Evolutionary conservation across 2,888 invertebrate species (phyloP).

Genomic region (Agrenia bidenticulata): DNA sequence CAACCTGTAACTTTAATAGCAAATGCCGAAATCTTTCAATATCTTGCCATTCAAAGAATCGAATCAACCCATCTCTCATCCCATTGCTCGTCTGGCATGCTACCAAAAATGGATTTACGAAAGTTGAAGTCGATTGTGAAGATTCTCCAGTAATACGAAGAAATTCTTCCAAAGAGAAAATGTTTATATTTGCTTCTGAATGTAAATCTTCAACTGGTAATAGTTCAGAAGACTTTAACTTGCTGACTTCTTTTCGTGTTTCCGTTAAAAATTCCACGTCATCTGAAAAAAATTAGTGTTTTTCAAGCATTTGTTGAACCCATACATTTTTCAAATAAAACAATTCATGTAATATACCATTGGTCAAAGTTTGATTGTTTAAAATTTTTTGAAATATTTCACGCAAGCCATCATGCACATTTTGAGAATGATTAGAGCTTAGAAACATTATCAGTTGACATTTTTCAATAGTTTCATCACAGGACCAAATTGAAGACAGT

Average conservation of each 20-base stretch:
- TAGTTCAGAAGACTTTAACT: background rate
- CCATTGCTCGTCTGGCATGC: slow-evolving; percentile 2
- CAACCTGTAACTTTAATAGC: slow-evolving; percentile 29
- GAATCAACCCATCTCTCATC: background rate
- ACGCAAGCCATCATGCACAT: background rate
- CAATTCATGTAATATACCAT: background rate
- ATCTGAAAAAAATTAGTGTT: slow-evolving; percentile 7
- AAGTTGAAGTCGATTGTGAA: slow-evolving; percentile 21
- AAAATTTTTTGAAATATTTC: background rate
- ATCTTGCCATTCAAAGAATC: slow-evolving; percentile 46
- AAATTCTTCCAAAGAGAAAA: slow-evolving; percentile 20
- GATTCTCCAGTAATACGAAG: slow-evolving; percentile 23
- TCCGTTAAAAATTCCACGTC: background rate
- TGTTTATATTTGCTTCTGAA: background rate
- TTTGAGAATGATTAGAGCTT: background rate
- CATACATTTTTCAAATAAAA: too few species aligned
- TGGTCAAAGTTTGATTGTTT: background rate
- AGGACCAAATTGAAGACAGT: background rate
- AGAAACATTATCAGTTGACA: background rate
- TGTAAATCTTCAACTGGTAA: background rate
- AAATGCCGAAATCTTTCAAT: slow-evolving; percentile 34
- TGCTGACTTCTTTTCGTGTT: too few species aligned
- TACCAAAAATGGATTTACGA: slow-evolving; percentile 37
- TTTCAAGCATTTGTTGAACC: too few species aligned
- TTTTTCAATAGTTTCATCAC: background rate